phyloP scores from a whole-genome alignment of 1,140 invertebrate species.

The Psilanteris sp. region DNA sequence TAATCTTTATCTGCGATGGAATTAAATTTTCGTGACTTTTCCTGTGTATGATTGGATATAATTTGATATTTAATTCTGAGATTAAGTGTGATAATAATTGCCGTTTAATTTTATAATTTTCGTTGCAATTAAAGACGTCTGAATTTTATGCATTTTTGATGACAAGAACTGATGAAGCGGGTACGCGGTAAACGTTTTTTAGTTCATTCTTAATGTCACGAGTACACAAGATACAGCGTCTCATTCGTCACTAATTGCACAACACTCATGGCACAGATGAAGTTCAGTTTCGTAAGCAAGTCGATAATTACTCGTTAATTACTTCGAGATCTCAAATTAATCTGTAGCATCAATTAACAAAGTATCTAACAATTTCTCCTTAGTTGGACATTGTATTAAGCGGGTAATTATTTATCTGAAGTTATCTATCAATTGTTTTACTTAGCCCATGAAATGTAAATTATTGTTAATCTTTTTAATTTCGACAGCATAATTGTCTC shows the following conservation, averaged over 20 bases:
- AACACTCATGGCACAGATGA: conserved; percentile 5
- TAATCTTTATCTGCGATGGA: too few relatives aligned
- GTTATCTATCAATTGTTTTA: too few relatives aligned
- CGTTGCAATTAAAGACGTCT: too few relatives aligned
- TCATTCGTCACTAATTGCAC: conserved; percentile 6
- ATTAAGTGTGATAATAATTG: too few relatives aligned
- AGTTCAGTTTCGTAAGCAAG: conserved; percentile 2
- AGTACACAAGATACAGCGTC: background rate
- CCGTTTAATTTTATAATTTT: too few relatives aligned
- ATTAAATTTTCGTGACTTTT: too few relatives aligned
- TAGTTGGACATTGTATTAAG: conserved; percentile 10
- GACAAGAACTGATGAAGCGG: background rate
- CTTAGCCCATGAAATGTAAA: too few relatives aligned
- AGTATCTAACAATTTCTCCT: conserved; percentile 8
- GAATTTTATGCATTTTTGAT: too few relatives aligned
- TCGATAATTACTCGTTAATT: conserved; percentile 23
- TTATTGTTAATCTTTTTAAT: too few relatives aligned
- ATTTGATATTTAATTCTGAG: too few relatives aligned
- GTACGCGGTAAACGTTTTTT: background rate
- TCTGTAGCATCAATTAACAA: conserved; percentile 14
- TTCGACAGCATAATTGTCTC: too few relatives aligned
- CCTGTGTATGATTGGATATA: too few relatives aligned
- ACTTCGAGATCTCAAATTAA: conserved; percentile 18
- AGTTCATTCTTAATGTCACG: background rate
- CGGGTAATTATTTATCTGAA: conserved; percentile 16